phyloP scores from a whole-genome alignment of 30 jellyfish, hydroid and myxozoan species.

The Pseudorhiza aurosa region DNA sequence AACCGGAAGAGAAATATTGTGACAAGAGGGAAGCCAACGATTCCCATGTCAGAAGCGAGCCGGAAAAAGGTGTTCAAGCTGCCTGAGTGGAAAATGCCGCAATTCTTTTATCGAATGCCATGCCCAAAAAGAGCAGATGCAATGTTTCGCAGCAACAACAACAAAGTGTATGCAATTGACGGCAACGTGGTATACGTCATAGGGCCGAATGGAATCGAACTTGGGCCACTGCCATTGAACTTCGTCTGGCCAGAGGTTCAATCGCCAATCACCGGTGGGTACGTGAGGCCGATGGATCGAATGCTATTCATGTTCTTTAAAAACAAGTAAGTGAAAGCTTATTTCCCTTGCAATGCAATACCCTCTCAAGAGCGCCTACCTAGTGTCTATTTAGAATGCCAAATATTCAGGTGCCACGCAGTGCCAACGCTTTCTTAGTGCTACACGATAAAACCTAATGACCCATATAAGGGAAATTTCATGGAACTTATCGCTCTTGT shows the following conservation, averaged over 20 bases:
- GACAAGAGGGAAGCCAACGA: background rate
- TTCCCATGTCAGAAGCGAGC: background rate
- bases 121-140: constrained; percentile 61
- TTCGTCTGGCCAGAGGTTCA: constrained; percentile 44
- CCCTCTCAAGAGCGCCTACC: too few relatives aligned
- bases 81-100: constrained; percentile 57
- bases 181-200: constrained; percentile 39
- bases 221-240: constrained; percentile 54
- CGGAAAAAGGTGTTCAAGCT: constrained; percentile 17
- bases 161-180: constrained; percentile 46
- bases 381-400: too few relatives aligned
- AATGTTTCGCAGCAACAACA: constrained; percentile 21
- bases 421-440: too few relatives aligned
- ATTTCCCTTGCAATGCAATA: background rate
- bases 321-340: constrained; percentile 26
- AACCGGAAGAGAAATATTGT: background rate
- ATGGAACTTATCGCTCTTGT: too few relatives aligned
- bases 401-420: too few relatives aligned
- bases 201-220: constrained; percentile 42
- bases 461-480: too few relatives aligned
- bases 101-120: constrained; percentile 25
- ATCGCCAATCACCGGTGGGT: constrained; percentile 36
- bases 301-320: constrained; percentile 22
- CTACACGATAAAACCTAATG: too few relatives aligned
- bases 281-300: constrained; percentile 28